phyloP scores from a whole-genome alignment of 2,888 invertebrate genomes.

The Poecilobothrus nobilitatus region DNA sequence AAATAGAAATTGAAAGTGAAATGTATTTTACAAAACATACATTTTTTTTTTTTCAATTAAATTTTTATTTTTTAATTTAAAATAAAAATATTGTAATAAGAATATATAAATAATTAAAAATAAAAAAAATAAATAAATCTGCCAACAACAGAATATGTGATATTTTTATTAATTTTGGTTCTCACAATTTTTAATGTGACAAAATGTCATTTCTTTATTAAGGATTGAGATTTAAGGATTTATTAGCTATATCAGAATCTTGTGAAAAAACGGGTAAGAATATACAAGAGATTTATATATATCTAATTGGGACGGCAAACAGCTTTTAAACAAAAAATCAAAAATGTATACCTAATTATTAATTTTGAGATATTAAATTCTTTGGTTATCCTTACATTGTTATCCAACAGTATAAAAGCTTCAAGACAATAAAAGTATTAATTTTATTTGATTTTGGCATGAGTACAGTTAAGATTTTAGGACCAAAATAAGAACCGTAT shows the following conservation, averaged over 20 bases:
- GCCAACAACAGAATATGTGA: constrained; percentile 1
- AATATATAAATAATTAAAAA: not conserved
- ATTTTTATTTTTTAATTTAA: constrained; percentile 1
- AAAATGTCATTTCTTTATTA: too few relatives aligned
- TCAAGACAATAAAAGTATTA: too few relatives aligned
- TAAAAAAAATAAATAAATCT: constrained; percentile 1
- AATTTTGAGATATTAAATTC: too few relatives aligned
- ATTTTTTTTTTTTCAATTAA: not conserved
- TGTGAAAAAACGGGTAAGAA: not conserved
- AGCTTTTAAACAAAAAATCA: not conserved
- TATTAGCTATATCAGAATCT: too few relatives aligned
- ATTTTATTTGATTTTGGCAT: too few relatives aligned
- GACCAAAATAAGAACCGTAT: too few relatives aligned
- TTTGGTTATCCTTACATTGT: too few relatives aligned
- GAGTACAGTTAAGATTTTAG: too few relatives aligned
- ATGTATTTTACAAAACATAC: not conserved
- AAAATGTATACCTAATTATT: too few relatives aligned
- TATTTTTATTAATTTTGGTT: not conserved
- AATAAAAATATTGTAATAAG: constrained; percentile 1
- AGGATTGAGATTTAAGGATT: too few relatives aligned
- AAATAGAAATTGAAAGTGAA: not conserved
- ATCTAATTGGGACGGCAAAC: not conserved
- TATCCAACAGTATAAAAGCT: too few relatives aligned
- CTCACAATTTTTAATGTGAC: too few relatives aligned
- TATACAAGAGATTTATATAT: not conserved